phyloP scores from a whole-genome alignment of 2,888 invertebrate genomes.

The Nowickia ferox region DNA sequence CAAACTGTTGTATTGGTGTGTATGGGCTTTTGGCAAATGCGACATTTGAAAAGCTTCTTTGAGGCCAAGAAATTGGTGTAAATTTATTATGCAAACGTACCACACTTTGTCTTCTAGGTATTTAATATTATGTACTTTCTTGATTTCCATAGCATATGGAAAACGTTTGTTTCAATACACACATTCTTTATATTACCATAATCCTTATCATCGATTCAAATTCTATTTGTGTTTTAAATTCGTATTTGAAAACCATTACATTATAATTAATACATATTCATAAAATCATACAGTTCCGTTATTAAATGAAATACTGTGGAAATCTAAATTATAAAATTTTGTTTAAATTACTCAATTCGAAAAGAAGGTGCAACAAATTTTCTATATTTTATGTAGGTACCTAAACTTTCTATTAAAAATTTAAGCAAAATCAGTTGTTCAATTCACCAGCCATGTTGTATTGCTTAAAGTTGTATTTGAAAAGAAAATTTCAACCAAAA shows the following conservation, averaged over 20 bases:
- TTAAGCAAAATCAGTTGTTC: too few species aligned
- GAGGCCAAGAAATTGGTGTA: constrained; percentile 99
- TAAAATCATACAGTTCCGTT: constrained; percentile 13
- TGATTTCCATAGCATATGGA: constrained; percentile 68
- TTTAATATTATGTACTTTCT: constrained; percentile 73
- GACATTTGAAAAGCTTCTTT: constrained; percentile 99
- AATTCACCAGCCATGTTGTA: too few species aligned
- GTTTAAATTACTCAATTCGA: constrained; percentile 22
- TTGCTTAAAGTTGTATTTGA: too few species aligned
- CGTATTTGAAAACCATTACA: neutral
- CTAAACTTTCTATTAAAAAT: too few species aligned
- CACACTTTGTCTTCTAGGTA: constrained; percentile 31
- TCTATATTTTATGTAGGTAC: too few species aligned
- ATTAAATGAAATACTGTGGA: constrained; percentile 25
- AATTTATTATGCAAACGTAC: constrained; percentile 74
- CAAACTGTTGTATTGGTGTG: constrained; percentile 94
- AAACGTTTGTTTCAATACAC: constrained; percentile 55
- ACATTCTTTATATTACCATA: constrained; percentile 15
- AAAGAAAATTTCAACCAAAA: too few species aligned
- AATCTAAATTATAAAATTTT: constrained; percentile 21
- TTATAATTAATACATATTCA: constrained; percentile 1
- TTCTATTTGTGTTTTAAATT: constrained; percentile 18
- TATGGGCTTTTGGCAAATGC: constrained; percentile 99
- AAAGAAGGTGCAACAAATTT: constrained; percentile 8
- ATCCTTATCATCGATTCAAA: constrained; percentile 31